A percentile compares a stretch with the other conserved stretches of the same genome.
Conservation (phyloP, 2,888 invertebrate species). For the Cloeon dipterum region DNA sequence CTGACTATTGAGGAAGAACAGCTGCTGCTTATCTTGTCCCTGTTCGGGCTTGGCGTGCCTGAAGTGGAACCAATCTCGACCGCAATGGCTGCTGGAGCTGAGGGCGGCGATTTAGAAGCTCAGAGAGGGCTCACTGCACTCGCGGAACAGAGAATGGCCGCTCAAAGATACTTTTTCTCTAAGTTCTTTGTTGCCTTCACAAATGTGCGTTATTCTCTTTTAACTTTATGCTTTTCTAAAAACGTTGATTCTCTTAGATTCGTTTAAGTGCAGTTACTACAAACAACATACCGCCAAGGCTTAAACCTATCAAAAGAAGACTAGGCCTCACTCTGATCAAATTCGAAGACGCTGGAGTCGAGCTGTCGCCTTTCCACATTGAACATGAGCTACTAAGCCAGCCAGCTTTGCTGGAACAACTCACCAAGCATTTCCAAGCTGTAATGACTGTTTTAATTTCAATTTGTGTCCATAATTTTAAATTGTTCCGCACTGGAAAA, state of each 20-base stretch:
- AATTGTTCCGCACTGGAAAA: too few relatives aligned
- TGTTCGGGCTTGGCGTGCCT: neutral
- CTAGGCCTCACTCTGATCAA: slow-evolving; percentile 74
- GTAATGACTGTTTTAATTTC: too few relatives aligned
- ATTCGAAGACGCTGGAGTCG: slow-evolving; percentile 91
- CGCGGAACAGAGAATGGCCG: neutral
- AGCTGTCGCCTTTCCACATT: slow-evolving; percentile 68
- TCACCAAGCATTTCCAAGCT: slow-evolving; percentile 68
- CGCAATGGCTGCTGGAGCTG: neutral
- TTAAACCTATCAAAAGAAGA: slow-evolving; percentile 59
- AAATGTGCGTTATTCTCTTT: neutral
- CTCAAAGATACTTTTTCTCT: neutral
- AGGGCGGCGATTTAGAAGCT: neutral
- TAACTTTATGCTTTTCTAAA: neutral
- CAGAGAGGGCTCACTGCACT: neutral
- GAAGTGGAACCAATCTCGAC: neutral
- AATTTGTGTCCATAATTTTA: too few relatives aligned
- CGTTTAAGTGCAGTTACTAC: slow-evolving; percentile 77
- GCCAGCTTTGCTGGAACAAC: slow-evolving; percentile 35
- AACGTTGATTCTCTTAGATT: slow-evolving; percentile 25
- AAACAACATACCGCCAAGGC: slow-evolving; percentile 50
- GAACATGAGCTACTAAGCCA: slow-evolving; percentile 30
- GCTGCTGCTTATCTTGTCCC: neutral
- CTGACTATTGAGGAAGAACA: neutral
- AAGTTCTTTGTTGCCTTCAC: too few relatives aligned